Conservation (phyloP, 2,113 vertebrate genomes). For the Cyrtonyx montezumae region DNA sequence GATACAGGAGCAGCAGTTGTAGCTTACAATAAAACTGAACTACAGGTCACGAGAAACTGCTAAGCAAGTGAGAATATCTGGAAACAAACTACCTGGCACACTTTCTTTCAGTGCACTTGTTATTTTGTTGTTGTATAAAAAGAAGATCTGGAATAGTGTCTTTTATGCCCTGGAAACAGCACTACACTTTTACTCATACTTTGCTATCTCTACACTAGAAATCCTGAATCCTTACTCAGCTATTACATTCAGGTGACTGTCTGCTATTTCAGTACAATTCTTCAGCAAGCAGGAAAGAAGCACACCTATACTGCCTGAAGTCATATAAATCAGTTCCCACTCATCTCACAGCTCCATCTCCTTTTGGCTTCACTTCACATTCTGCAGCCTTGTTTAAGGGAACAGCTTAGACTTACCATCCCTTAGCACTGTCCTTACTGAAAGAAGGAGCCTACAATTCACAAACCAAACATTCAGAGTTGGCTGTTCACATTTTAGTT, state of each 20-base stretch:
- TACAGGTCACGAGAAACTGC: background rate
- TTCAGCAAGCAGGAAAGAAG: background rate
- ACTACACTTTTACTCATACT: background rate
- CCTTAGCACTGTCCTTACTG: background rate
- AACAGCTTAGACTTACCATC: background rate
- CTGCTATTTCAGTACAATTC: background rate
- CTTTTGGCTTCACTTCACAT: background rate
- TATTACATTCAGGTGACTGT: background rate
- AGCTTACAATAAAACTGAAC: background rate
- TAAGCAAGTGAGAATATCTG: background rate
- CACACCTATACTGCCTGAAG: fast-evolving
- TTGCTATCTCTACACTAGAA: background rate
- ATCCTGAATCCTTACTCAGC: background rate
- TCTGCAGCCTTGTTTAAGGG: background rate
- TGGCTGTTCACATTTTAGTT: background rate
- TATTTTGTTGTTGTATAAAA: too few relatives aligned
- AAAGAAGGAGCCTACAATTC: background rate
- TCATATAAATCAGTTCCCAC: background rate
- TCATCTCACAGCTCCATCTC: background rate
- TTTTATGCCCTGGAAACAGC: background rate
- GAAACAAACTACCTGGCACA: background rate
- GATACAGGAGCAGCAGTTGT: background rate
- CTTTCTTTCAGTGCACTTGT: background rate
- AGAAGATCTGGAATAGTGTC: too few relatives aligned
- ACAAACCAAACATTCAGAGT: background rate